Conservation (phyloP, 1,140 invertebrate species). For the Pentalonia nigronervosa region DNA sequence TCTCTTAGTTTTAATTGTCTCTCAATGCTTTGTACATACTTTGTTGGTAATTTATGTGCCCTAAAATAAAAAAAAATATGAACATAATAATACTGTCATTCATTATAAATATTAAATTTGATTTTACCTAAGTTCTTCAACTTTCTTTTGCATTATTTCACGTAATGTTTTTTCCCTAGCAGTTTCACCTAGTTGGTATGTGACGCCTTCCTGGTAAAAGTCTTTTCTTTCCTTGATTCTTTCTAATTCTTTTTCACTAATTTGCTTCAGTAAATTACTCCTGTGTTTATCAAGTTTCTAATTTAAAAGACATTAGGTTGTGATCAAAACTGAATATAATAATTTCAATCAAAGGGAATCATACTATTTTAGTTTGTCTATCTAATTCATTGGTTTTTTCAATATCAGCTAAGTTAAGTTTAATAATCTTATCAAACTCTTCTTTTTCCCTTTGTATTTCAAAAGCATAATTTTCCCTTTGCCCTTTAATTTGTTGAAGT, state of each 20-base stretch:
- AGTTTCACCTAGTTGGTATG: slow-evolving; percentile 64
- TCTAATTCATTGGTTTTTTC: slow-evolving; percentile 34
- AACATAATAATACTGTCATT: background rate
- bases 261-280: slow-evolving; percentile 67
- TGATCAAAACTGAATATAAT: background rate
- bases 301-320: background rate
- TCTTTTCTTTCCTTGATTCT: slow-evolving; percentile 69
- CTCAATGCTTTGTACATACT: slow-evolving; percentile 59
- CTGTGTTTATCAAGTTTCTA: slow-evolving; percentile 60
- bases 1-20: slow-evolving; percentile 58
- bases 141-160: slow-evolving; percentile 70
- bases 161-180: slow-evolving; percentile 68
- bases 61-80: slow-evolving; percentile 58
- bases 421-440: slow-evolving; percentile 65
- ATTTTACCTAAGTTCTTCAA: slow-evolving; percentile 66
- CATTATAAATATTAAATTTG: background rate
- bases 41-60: slow-evolving; percentile 60
- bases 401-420: background rate
- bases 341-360: background rate
- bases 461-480: slow-evolving; percentile 68
- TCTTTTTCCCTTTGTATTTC: slow-evolving; percentile 70
- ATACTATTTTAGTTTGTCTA: background rate
- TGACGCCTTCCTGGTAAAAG: slow-evolving; percentile 72
- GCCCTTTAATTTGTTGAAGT: slow-evolving; percentile 66
- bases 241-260: slow-evolving; percentile 74